Evolutionary conservation across 2,797 vertebrate species (phyloP).

Genomic region (Danio choprae): DNA sequence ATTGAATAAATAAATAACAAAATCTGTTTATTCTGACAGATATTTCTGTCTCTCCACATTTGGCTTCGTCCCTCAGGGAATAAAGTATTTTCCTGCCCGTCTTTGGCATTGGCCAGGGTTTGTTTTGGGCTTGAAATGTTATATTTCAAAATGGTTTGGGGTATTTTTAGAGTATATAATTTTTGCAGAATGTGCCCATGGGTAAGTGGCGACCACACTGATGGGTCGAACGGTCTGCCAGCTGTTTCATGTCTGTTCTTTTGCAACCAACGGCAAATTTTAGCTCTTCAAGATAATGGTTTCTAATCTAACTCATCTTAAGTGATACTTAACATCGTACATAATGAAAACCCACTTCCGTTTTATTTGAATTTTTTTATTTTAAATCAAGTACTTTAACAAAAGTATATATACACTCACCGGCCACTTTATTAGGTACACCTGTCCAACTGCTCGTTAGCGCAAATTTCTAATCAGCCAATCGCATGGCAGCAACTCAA

Average conservation of each 20-base stretch:
- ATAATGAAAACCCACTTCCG: conserved; percentile 27
- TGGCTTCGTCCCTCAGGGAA: conserved; percentile 50
- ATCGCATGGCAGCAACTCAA: no score
- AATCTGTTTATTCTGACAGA: conserved; percentile 54
- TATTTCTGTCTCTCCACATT: conserved; percentile 63
- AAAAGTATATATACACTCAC: no score
- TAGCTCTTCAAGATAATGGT: conserved; percentile 9
- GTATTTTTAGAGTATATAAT: conserved; percentile 66
- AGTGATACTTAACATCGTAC: conserved; percentile 16
- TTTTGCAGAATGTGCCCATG: conserved; percentile 54
- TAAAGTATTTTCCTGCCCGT: conserved; percentile 53
- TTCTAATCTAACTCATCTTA: conserved; percentile 24
- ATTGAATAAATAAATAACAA: not conserved
- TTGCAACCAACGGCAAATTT: conserved; percentile 28
- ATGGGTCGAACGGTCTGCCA: conserved; percentile 51
- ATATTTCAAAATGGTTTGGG: conserved; percentile 55
- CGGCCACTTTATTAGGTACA: no score
- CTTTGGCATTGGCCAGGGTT: conserved; percentile 48
- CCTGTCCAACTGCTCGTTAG: no score
- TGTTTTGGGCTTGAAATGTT: conserved; percentile 63
- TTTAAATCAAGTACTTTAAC: not conserved
- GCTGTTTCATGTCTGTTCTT: conserved; percentile 40
- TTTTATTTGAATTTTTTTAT: not conserved
- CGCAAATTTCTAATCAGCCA: no score
- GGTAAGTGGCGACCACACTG: conserved; percentile 25